Evolutionary conservation across 2,888 invertebrate genomes (phyloP), one percentile per base, ranked within the genome.

Genomic region (Nasonovia ribisnigri): DNA sequence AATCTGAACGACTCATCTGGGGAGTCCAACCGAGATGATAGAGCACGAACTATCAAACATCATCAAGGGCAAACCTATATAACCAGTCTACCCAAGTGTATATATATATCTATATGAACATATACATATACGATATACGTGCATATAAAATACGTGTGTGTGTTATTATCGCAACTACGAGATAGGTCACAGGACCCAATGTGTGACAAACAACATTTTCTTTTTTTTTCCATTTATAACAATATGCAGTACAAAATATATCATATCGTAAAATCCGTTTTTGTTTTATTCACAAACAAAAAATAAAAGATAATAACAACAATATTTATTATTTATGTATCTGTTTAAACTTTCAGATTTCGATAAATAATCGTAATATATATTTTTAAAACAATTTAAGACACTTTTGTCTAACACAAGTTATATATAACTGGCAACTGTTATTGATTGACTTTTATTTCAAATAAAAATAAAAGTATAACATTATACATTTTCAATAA

Each of bases 11-110:
- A 84, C 48, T 93, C 93, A 93, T 93, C 93, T 93, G 90, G 93
- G 92, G 89, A 93, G 93, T 93, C 90, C 90, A 84, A 93, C 93
- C 89, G 93, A 93, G 93, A 93, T 93, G 93, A 93, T 93, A 93
- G 93, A 93, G 93, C 93, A 93, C 90, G 93, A 90, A 93, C 93
- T 93, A 93, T 93, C 93, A 89, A 88, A 92, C 92, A 89, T 89
- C 92, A 93, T 93, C 93, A 93, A 93, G 90, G 93, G 93, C 93
- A 93, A 89, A 93, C 88, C 92, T 92, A 92, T 88, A 92, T 87
- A 92, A 89, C 88, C 88, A 89, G 89, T 89, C 88, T 88, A 90
- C 84, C 60, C 92, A 87, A 92, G 92, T 93, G 57, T 84, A 46
- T 43, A 84, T 42, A 54, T 42, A 60, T 24, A 87, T 87, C 48